A percentile compares a stretch with the other conserved stretches of the same genome.
Evolutionary conservation across 2,797 vertebrate species (phyloP).

Genomic region (Pyrocephalus nanus): DNA sequence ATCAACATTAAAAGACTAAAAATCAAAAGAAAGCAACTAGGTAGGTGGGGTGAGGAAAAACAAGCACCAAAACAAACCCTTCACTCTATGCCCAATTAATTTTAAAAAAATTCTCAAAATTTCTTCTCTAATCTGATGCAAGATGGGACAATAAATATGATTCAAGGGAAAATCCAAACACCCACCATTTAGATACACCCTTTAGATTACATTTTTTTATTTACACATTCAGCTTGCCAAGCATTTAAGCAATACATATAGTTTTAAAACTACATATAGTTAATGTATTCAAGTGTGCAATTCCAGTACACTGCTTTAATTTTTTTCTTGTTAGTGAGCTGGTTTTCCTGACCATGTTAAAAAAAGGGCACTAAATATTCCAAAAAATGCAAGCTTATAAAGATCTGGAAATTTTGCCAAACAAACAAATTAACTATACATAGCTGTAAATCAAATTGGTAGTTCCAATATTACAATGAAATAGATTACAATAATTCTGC

Average conservation of each 20-base stretch:
- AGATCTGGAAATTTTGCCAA: background rate
- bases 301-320: background rate
- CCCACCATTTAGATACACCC: background rate
- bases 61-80: fast-evolving
- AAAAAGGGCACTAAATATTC: background rate
- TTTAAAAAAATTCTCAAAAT: background rate
- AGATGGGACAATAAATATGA: background rate
- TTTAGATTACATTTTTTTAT: background rate
- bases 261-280: background rate
- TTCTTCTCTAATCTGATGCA: background rate
- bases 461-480: background rate
- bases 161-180: background rate
- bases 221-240: background rate
- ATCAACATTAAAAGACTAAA: background rate
- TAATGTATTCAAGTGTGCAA: background rate
- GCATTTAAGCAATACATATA: background rate
- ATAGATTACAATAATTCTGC: background rate
- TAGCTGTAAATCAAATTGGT: background rate
- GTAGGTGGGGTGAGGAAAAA: fast-evolving
- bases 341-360: background rate
- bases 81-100: background rate
- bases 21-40: background rate
- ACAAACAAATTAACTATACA: background rate
- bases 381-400: background rate
- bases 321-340: background rate